Conservation (phyloP, 1,140 invertebrate species). For the Drosophila pallidifrons region DNA sequence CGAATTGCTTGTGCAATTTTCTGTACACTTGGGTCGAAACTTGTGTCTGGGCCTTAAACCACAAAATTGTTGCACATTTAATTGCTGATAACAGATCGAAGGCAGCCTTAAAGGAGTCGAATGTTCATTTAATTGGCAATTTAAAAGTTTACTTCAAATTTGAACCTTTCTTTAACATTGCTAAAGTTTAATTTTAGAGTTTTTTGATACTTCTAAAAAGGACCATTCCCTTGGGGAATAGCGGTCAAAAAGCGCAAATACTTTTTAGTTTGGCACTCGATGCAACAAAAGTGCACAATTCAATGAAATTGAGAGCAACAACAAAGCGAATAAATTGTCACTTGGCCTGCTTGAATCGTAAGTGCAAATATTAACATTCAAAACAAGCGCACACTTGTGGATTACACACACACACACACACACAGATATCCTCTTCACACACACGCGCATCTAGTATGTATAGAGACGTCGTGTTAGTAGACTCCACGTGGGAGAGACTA, state of each 20-base stretch:
- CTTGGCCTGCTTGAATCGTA: conserved; percentile 77
- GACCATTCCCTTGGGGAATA: neutral
- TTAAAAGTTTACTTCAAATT: neutral
- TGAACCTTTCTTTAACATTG: neutral
- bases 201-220: neutral
- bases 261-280: conserved; percentile 51
- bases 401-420: conserved; percentile 43
- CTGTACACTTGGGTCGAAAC: conserved; percentile 16
- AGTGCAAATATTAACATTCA: conserved; percentile 82
- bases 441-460: conserved; percentile 11
- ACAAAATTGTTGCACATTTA: conserved; percentile 51
- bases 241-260: conserved; percentile 47
- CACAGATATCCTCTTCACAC: conserved; percentile 1
- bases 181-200: neutral
- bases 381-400: conserved; percentile 78
- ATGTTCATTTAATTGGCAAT: conserved; percentile 13
- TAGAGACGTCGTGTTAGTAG: conserved; percentile 21
- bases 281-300: conserved; percentile 50
- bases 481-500: neutral
- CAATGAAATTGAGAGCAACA: conserved; percentile 69
- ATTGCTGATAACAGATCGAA: conserved; percentile 17
- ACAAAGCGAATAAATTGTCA: conserved; percentile 78
- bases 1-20: conserved; percentile 43
- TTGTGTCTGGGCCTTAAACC: conserved; percentile 30
- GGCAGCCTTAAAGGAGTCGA: conserved; percentile 15